Evolutionary conservation across 2,888 invertebrate genomes (phyloP), one percentile per base, ranked within the genome.

Genomic region (Tenthredo notha): DNA sequence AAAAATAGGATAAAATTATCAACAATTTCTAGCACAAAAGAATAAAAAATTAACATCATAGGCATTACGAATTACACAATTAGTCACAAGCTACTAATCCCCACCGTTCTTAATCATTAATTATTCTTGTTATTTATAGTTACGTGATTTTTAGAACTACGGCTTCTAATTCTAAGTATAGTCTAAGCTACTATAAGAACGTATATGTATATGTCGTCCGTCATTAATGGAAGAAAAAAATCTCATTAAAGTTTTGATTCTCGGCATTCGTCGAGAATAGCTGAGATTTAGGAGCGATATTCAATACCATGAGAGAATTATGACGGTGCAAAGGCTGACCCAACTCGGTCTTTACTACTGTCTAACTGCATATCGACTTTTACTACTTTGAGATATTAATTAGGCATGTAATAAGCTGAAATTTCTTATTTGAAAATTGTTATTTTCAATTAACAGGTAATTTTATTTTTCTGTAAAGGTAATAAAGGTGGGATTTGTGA

Each of bases 1-100:
- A 83, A 89, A 90, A 84, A 3, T 33, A 9, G 89, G 94, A 94
- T 70, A 86, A 50, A 65, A 67, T 74, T 37, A 74, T 61, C 5
- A 10, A 80, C 40, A 4, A 77, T n/a, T 54, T 10, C 18, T 4
- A 72, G 70, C 7, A 15, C 15, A 40, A n/a, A 40, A n/a, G n/a
- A 72, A 72, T 33, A 0, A n/a, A n/a, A 3, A 37, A 70, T 0
- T 9, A 40, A 70, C 37, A 6, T 40, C 37, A 10, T 0, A 18
- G 4, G n/a, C n/a, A 18, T 9, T 18, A 12, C 2, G 21, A 21
- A 21, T 61, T 25, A 25, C 25, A 12, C 3, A 25, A 61, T 61
- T 25, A 21, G 10, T 61, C n/a, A 58, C 21, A n/a, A 58, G 21
- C 58, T 18, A 58, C 21, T 21, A 9, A 25, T 0, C 5, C 9